A percentile compares a stretch with the other conserved stretches of the same genome.
These are phyloP conservation scores for Zophobas atratus DNA, from an alignment of 1,140 invertebrate species.

Conservation along the genomic window DNA sequence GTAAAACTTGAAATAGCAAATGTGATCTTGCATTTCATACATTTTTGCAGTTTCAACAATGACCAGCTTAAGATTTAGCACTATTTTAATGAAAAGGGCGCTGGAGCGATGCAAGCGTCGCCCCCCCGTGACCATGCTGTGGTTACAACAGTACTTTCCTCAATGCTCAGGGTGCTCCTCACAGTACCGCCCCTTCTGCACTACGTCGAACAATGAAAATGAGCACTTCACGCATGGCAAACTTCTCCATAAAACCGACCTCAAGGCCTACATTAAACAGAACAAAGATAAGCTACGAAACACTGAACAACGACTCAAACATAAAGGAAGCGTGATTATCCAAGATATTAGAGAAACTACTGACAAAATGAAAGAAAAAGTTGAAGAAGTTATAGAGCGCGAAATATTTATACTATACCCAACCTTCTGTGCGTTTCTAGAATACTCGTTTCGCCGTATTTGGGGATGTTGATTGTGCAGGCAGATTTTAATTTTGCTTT, in stretches of 20 bases:
- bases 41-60: constrained; percentile 10
- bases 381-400: constrained; percentile 80
- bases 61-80: constrained; percentile 20
- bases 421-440: constrained; percentile 90
- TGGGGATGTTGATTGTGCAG: constrained; percentile 86
- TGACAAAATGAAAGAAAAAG: constrained; percentile 73
- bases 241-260: constrained; percentile 56
- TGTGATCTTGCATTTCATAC: background rate
- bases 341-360: constrained; percentile 80
- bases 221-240: constrained; percentile 11
- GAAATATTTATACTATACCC: constrained; percentile 96
- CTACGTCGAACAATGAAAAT: constrained; percentile 48
- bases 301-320: constrained; percentile 72
- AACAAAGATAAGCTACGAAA: constrained; percentile 73
- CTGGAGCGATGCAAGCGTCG: background rate
- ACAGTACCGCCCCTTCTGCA: background rate
- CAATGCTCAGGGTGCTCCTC: background rate
- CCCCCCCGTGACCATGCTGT: too few species aligned
- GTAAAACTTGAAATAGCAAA: too few species aligned
- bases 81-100: background rate
- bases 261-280: constrained; percentile 69
- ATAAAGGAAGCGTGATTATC: constrained; percentile 73
- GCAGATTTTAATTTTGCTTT: constrained; percentile 83
- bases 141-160: too few species aligned
- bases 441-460: constrained; percentile 87